Conservation (phyloP, 2,888 invertebrate genomes). For the Lymantria monacha region DNA sequence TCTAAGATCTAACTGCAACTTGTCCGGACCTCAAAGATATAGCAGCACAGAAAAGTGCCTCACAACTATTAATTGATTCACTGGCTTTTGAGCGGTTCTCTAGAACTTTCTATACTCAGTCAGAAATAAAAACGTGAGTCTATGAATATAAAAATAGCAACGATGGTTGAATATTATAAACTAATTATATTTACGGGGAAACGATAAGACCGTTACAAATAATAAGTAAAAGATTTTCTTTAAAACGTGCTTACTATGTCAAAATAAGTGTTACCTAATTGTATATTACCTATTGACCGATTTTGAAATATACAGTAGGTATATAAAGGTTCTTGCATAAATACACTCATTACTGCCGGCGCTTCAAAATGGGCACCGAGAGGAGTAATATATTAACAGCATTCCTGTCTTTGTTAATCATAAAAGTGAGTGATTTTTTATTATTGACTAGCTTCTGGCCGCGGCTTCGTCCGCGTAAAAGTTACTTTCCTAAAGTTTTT, state of each 20-base stretch:
- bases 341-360: conserved; percentile 34
- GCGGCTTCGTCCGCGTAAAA: too few species aligned
- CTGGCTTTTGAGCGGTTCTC: too few species aligned
- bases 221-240: conserved; percentile 5
- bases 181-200: not conserved
- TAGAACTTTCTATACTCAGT: too few species aligned
- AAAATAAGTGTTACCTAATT: conserved; percentile 41
- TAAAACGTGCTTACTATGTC: conserved; percentile 51
- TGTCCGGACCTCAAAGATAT: too few species aligned
- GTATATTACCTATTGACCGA: conserved; percentile 46
- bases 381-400: conserved; percentile 32
- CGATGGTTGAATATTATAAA: too few species aligned
- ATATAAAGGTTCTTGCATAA: conserved; percentile 40
- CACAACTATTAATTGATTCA: too few species aligned
- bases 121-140: too few species aligned
- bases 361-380: conserved; percentile 51
- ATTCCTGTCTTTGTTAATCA: conserved; percentile 30
- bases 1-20: too few species aligned
- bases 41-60: too few species aligned
- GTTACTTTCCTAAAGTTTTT: too few species aligned
- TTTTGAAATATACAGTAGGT: conserved; percentile 65
- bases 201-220: not conserved
- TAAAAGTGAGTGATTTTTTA: conserved; percentile 30
- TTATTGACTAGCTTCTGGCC: too few species aligned
- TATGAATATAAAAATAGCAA: too few species aligned